phyloP scores from a whole-genome alignment of 2,113 vertebrate species.

The Blennius ocellaris region DNA sequence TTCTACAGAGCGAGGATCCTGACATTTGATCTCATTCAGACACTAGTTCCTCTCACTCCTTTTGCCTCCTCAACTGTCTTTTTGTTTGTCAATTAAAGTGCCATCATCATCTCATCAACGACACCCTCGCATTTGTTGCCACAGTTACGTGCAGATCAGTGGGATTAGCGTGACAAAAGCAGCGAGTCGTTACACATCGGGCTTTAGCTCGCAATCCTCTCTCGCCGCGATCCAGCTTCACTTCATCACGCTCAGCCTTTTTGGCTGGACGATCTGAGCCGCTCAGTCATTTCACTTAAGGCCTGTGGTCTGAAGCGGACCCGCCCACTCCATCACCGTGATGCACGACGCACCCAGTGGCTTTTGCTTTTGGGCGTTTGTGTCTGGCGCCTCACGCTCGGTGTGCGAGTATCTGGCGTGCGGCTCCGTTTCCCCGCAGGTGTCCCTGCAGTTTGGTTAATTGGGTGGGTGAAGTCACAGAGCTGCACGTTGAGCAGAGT shows the following conservation, averaged over 20 bases:
- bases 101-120: no score
- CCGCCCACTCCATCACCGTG: conserved; percentile 45
- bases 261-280: conserved; percentile 26
- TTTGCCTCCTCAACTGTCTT: no score
- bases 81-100: no score
- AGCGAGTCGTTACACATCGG: background rate
- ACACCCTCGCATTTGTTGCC: background rate
- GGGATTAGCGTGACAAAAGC: conserved; percentile 3
- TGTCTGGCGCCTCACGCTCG: background rate
- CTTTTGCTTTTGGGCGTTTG: conserved; percentile 31
- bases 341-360: conserved; percentile 25
- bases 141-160: background rate
- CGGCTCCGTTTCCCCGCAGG: no score
- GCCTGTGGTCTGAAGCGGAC: conserved; percentile 13
- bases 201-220: conserved; percentile 13
- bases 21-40: no score
- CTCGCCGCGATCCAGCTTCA: conserved; percentile 15
- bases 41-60: no score
- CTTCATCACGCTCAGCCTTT: conserved; percentile 37
- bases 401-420: no score
- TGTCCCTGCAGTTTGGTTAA: no score
- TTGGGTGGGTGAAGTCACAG: background rate
- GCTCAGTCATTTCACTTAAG: conserved; percentile 33
- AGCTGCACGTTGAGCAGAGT: conserved; percentile 8
- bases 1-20: no score